These are phyloP conservation scores for Drosophila incognita DNA, from an alignment of 2,888 invertebrate species.

Conservation along the genomic window DNA sequence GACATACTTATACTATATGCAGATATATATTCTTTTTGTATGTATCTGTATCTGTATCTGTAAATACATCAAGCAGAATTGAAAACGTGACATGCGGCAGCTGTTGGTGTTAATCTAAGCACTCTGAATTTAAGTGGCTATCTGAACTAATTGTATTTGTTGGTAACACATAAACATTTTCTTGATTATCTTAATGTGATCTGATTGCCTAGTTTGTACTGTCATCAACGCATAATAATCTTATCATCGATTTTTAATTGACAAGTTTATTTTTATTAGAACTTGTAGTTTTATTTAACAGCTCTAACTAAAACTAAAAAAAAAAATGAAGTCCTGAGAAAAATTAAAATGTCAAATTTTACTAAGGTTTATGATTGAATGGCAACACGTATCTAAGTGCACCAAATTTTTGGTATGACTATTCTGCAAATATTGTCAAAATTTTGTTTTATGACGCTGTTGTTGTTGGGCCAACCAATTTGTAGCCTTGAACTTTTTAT, in stretches of 20 bases:
- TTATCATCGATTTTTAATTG: background rate
- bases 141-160: background rate
- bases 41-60: background rate
- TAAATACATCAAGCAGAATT: slow-evolving; percentile 35
- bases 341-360: background rate
- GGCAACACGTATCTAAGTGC: slow-evolving; percentile 22
- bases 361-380: background rate
- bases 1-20: slow-evolving; percentile 42
- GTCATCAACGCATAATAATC: background rate
- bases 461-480: slow-evolving; percentile 62
- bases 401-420: slow-evolving; percentile 3
- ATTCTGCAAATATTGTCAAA: slow-evolving; percentile 12
- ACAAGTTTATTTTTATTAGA: background rate
- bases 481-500: slow-evolving; percentile 74
- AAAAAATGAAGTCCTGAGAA: background rate
- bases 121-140: slow-evolving; percentile 1
- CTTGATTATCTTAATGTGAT: background rate
- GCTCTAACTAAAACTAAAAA: background rate
- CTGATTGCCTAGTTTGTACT: background rate
- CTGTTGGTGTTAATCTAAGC: slow-evolving; percentile 34
- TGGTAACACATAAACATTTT: background rate
- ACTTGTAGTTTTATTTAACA: background rate
- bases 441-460: slow-evolving; percentile 42
- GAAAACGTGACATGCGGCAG: slow-evolving; percentile 52
- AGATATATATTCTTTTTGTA: slow-evolving; percentile 43